Percentiles rank a stretch among this genome's conserved stretches.
phyloP scores from a whole-genome alignment of 1,140 invertebrate species.

The Nixonia krombeini region DNA sequence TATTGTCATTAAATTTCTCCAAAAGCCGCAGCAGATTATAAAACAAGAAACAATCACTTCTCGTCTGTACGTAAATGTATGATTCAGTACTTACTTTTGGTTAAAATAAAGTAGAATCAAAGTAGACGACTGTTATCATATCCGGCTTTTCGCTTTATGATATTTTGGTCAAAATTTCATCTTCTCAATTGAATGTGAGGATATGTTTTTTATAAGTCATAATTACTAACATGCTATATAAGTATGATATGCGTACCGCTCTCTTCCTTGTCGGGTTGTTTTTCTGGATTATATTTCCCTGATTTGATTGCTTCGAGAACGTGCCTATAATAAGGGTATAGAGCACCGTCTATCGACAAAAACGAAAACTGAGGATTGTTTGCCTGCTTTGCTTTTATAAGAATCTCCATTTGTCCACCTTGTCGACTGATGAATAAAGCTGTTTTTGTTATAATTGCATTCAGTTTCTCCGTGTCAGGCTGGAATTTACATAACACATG shows the following conservation, averaged over 20 bases:
- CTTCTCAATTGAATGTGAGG: slow-evolving; percentile 43
- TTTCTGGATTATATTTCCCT: slow-evolving; percentile 81
- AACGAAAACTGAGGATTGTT: slow-evolving; percentile 96
- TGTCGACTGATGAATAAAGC: slow-evolving; percentile 94
- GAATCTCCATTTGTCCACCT: slow-evolving; percentile 97
- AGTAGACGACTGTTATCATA: slow-evolving; percentile 63
- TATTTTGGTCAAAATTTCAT: slow-evolving; percentile 42
- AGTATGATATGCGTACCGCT: slow-evolving; percentile 68
- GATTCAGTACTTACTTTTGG: slow-evolving; percentile 67
- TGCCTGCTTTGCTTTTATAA: slow-evolving; percentile 96
- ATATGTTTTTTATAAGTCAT: slow-evolving; percentile 46
- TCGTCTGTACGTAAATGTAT: slow-evolving; percentile 47
- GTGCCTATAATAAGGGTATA: slow-evolving; percentile 94
- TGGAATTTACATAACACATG: slow-evolving; percentile 68
- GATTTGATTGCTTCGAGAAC: slow-evolving; percentile 86
- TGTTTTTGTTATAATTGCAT: slow-evolving; percentile 97
- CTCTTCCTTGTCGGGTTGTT: slow-evolving; percentile 71
- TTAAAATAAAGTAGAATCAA: slow-evolving; percentile 66
- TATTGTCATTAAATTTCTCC: slow-evolving; percentile 4
- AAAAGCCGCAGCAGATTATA: slow-evolving; percentile 5
- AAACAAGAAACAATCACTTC: slow-evolving; percentile 37
- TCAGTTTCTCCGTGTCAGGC: slow-evolving; percentile 93
- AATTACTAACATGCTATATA: slow-evolving; percentile 47
- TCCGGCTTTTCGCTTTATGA: slow-evolving; percentile 54
- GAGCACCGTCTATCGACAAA: slow-evolving; percentile 85